Conservation (phyloP, 1,140 invertebrate species). For the Eufriesea mexicana region DNA sequence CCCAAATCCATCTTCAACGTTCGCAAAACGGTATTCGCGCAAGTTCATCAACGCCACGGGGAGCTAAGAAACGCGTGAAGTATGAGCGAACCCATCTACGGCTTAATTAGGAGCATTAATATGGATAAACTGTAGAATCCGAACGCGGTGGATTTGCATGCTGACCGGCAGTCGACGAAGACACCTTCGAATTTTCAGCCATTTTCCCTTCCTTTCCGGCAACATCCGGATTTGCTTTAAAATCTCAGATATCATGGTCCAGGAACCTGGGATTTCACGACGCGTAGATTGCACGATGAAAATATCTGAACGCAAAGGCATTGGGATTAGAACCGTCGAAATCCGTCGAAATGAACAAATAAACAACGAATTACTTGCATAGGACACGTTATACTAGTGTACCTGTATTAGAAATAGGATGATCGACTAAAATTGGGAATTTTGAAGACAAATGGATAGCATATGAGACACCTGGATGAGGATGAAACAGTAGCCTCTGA, state of each 20-base stretch:
- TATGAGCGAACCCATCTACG: slow-evolving; percentile 50
- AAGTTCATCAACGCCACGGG: slow-evolving; percentile 12
- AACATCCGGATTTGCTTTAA: slow-evolving; percentile 50
- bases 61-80: background rate
- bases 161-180: slow-evolving; percentile 55
- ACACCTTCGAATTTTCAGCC: slow-evolving; percentile 38
- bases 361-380: no score
- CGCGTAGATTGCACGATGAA: slow-evolving; percentile 14
- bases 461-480: no score
- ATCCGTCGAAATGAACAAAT: no score
- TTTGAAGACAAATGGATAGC: no score
- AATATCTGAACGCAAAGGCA: background rate
- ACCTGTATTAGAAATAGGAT: no score
- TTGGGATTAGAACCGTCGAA: background rate
- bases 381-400: no score
- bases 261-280: background rate
- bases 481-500: no score
- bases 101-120: slow-evolving; percentile 73
- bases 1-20: background rate
- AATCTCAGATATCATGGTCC: slow-evolving; percentile 34
- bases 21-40: background rate
- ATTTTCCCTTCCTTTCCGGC: slow-evolving; percentile 52
- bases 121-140: slow-evolving; percentile 66
- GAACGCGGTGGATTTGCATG: slow-evolving; percentile 62
- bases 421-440: no score